Conservation (phyloP, 2,113 vertebrate species). For the Rhodinocichla rosea region DNA sequence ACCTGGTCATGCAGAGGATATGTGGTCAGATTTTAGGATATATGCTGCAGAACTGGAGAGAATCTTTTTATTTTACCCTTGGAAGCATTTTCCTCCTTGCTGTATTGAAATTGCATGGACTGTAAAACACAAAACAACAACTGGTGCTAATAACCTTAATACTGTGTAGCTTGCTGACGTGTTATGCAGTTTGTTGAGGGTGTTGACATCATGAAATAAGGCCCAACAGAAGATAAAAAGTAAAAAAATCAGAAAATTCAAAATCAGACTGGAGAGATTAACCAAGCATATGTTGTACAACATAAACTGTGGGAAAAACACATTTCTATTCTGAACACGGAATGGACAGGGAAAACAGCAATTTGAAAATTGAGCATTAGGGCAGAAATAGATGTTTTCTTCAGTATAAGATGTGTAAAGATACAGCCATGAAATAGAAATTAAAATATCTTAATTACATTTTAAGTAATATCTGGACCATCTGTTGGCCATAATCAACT, state of each 20-base stretch:
- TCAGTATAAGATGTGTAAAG: background rate
- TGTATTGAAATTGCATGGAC: background rate
- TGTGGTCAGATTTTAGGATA: background rate
- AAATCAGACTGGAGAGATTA: constrained; percentile 37
- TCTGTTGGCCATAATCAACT: background rate
- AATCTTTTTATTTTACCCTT: background rate
- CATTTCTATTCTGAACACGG: background rate
- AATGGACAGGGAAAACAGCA: background rate
- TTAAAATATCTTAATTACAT: background rate
- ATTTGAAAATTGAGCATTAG: background rate
- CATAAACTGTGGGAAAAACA: background rate
- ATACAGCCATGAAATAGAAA: background rate
- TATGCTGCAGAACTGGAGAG: background rate
- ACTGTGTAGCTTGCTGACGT: background rate
- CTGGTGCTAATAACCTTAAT: constrained; percentile 55
- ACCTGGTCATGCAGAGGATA: background rate
- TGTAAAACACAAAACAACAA: constrained; percentile 1
- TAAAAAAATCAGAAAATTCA: background rate
- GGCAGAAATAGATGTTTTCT: background rate
- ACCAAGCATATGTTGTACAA: background rate
- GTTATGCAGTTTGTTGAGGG: constrained; percentile 17
- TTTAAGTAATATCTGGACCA: background rate
- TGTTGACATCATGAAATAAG: constrained; percentile 24
- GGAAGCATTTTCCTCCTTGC: constrained; percentile 22
- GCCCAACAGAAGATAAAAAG: background rate